These are phyloP conservation scores for Carposina sasakii DNA, from an alignment of 1,140 invertebrate species.

Conservation along the genomic window DNA sequence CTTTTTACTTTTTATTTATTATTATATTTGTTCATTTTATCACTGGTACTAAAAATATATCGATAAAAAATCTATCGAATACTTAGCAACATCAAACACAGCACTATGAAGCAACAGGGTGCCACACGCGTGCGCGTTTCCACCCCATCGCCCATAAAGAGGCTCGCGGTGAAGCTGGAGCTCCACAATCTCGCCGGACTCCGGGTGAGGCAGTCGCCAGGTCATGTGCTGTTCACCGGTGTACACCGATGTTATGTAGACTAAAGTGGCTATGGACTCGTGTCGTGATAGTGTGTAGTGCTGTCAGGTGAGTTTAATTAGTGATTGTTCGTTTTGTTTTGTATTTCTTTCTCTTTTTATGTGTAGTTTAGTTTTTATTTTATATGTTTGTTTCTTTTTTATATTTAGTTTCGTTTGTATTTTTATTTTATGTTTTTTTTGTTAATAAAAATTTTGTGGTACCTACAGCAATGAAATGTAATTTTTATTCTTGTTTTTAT, in stretches of 20 bases:
- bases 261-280: conserved; percentile 16
- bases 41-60: too few species aligned
- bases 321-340: too few species aligned
- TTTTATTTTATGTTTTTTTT: too few species aligned
- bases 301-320: conserved; percentile 42
- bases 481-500: too few species aligned
- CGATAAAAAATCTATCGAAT: conserved; percentile 33
- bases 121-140: conserved; percentile 63
- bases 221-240: not conserved
- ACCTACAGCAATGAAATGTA: too few species aligned
- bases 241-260: not conserved
- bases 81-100: conserved; percentile 5
- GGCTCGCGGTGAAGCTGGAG: conserved; percentile 35
- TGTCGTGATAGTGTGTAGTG: conserved; percentile 26
- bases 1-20: too few species aligned
- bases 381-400: too few species aligned
- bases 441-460: too few species aligned
- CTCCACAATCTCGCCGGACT: conserved; percentile 45
- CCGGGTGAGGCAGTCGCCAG: conserved; percentile 14
- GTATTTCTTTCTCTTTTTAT: too few species aligned
- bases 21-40: too few species aligned
- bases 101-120: conserved; percentile 66
- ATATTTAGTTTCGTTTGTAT: too few species aligned
- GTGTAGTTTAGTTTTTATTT: too few species aligned
- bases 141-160: conserved; percentile 52